Evolutionary conservation across 2,797 vertebrate species (phyloP).

Genomic region (Arctocebus calabarensis): DNA sequence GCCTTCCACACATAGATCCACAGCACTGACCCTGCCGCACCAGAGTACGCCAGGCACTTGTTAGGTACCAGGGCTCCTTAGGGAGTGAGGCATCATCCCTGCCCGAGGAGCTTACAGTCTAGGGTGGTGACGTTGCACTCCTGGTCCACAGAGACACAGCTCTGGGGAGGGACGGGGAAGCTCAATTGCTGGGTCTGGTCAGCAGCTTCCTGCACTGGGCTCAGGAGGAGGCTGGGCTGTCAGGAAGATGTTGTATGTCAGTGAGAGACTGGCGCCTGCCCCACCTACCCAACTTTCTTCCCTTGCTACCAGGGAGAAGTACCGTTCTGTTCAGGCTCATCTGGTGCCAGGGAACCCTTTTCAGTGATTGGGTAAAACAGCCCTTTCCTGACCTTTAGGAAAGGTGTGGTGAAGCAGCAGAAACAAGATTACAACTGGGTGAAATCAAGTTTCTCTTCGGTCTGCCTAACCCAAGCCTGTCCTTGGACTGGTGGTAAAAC

Average conservation of each 20-base stretch:
- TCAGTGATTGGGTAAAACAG: background rate
- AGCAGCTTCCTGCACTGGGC: background rate
- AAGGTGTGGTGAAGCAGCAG: constrained; percentile 53
- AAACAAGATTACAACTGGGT: background rate
- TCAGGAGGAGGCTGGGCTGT: background rate
- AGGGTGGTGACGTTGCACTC: background rate
- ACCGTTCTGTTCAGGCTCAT: background rate
- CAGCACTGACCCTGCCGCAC: background rate
- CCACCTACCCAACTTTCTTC: background rate
- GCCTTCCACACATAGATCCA: rapidly evolving
- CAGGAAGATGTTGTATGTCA: background rate
- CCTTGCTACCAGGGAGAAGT: background rate
- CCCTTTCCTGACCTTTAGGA: constrained; percentile 1
- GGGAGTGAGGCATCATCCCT: constrained; percentile 50
- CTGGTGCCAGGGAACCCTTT: background rate
- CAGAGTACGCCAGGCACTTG: background rate
- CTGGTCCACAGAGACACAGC: background rate
- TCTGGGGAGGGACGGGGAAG: background rate
- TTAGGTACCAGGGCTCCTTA: background rate
- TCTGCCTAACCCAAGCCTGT: background rate
- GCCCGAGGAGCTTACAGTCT: background rate
- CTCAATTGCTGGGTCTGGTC: too few species aligned
- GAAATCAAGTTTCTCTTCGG: background rate
- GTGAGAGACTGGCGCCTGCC: background rate
- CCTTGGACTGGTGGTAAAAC: background rate